These are phyloP conservation scores for Clarias laeviceps DNA, from an alignment of 2,797 vertebrate species.

Conservation along the genomic window DNA sequence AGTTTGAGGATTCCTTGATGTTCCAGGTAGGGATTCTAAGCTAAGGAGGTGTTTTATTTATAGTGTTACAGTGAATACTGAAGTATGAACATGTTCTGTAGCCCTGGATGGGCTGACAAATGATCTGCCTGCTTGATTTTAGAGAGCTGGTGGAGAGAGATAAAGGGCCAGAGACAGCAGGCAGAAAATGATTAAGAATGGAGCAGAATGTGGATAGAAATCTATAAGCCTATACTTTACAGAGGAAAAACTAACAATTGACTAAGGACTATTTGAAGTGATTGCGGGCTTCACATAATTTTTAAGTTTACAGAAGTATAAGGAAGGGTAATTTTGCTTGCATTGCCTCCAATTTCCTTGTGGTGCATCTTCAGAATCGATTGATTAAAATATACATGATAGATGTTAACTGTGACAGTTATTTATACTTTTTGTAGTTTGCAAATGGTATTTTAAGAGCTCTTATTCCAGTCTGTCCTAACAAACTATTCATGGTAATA, in stretches of 20 bases:
- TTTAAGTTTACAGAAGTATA: neutral
- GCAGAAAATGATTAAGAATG: neutral
- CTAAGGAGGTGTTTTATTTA: neutral
- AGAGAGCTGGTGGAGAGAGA: neutral
- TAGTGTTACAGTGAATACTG: neutral
- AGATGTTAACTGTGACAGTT: neutral
- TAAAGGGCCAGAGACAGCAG: neutral
- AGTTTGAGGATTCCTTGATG: neutral
- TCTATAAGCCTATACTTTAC: neutral
- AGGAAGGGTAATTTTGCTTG: neutral
- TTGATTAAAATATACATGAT: neutral
- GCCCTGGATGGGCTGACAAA: too few species aligned
- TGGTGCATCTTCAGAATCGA: neutral
- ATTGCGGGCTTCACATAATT: neutral
- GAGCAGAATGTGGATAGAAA: neutral
- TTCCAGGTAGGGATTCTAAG: neutral
- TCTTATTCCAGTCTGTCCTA: neutral
- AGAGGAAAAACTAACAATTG: neutral
- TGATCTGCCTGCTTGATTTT: neutral
- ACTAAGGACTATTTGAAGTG: neutral
- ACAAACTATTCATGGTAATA: conserved; percentile 8
- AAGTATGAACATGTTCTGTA: neutral
- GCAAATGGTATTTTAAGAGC: neutral
- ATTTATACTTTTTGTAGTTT: neutral
- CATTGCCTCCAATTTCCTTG: neutral